Evolutionary conservation across 2,113 vertebrate species (phyloP), one percentile per base, ranked within the genome.

Genomic region (Upupa epops): DNA sequence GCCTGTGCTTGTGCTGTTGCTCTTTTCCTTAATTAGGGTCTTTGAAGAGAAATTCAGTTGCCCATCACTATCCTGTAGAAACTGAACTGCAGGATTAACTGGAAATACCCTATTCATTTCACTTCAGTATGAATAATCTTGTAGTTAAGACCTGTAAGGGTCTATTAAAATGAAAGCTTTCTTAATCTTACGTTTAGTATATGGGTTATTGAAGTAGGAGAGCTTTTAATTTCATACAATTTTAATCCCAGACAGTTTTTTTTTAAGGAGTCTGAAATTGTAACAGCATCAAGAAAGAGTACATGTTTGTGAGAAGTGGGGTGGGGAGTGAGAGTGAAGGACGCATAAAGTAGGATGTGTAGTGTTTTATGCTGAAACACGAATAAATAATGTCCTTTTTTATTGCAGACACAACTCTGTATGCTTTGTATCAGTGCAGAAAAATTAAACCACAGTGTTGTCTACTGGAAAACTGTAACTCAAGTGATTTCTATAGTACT

Each of bases 161-260:
- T 83, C 85, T 75, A 85, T 28, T 96, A 83, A 89, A 95, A 88
- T 56, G 45, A 89, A 88, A 96, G 60, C 13, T 81, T 96, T 96
- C 40, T 96, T 84, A 95, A 95, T 96, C 83, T 84, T 58, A 79
- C 4, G 51, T 88, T 83, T 94, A 95, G 48, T 77, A 83, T 34
- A 63, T 32, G 17, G 29, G 15, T 69, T 94, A 81, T 49, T 94
- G 70, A 96, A 94, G 93, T 45, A 89, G 56, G 85, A 95, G 22
- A 95, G 9, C 65, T 84, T 92, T 81, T 95, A 54, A 90, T 92
- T 89, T 94, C 69, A 81, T 75, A 86, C 37, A 68, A 59, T 94
- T 95, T 89, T 88, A 92, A 94, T 86, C 58, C 29, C 71, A 31
- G 52, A 65, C 6, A 49, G 36, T 79, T 89, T 95, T 89, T 95